Evolutionary conservation across 1,140 invertebrate genomes (phyloP), one percentile per base, ranked within the genome.

Genomic region (Scylla paramamosain): DNA sequence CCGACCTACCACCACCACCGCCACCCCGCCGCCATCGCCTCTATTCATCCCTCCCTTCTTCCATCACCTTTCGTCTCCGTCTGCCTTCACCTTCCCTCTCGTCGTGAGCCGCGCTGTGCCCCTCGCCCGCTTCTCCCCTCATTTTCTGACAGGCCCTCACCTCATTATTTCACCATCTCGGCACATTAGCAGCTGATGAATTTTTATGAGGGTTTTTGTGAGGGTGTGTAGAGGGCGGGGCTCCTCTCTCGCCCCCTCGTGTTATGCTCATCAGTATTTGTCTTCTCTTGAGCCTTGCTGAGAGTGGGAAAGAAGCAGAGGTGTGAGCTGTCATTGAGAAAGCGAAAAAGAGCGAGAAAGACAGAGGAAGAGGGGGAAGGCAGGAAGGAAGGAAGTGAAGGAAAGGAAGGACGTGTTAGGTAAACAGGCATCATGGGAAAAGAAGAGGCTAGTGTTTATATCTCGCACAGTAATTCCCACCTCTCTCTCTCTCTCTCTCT

Each of bases 121-220:
- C 84, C 39, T 87, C 67, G n/a, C 67, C 67, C 67, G 28, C 84
- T 46, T 87, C 84, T 87, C 39, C 39, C 12, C 87, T 89, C 87
- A 46, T 31, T 46, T 20, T 89, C 87, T 89, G 32, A 88, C 86
- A 45, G 86, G 28, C 86, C 86, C 86, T 31, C 87, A 39, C 87
- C 87, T 89, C 87, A 89, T 89, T 89, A 89, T 89, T 89, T 89
- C 87, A 89, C 39, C 87, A 48, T 39, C 87, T 31, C 39, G 10
- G 39, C 67, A 89, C 87, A 89, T 89, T 46, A 89, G 39, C 87
- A 89, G 46, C 87, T 89, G 20, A 89, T 89, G 87, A 89, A 39
- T 89, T 46, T 89, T 48, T 89, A 89, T 89, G 84, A 87, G 31
- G 31, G 12, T 39, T 87, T 87, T 87, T 77, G 67, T 77, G n/a